A percentile compares a stretch with the other conserved stretches of the same genome.
phyloP scores from a whole-genome alignment of 2,888 invertebrate genomes.

The Drosophila maculinotata region DNA sequence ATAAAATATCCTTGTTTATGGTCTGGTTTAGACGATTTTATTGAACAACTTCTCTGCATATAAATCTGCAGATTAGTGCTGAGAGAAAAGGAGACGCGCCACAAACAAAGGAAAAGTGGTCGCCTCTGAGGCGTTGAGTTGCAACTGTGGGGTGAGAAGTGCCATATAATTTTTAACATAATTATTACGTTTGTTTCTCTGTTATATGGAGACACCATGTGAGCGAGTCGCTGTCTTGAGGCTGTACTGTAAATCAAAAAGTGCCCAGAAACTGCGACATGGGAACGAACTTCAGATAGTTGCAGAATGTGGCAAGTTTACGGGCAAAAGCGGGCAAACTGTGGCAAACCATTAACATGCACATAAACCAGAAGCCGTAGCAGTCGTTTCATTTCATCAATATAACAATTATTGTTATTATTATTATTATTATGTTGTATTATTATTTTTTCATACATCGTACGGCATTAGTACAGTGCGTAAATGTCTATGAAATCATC shows the following conservation, averaged over 20 bases:
- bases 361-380: conserved; percentile 56
- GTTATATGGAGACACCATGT: conserved; percentile 42
- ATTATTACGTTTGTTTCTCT: conserved; percentile 76
- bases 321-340: conserved; percentile 37
- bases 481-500: conserved; percentile 82
- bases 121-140: conserved; percentile 9
- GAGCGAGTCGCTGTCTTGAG: conserved; percentile 23
- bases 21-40: conserved; percentile 82
- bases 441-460: conserved; percentile 72
- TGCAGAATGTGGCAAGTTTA: conserved; percentile 32
- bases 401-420: conserved; percentile 78
- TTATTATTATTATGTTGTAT: conserved; percentile 73
- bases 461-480: conserved; percentile 41
- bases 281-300: conserved; percentile 39
- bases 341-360: conserved; percentile 56
- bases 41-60: conserved; percentile 84
- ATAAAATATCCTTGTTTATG: conserved; percentile 81
- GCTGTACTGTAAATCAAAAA: conserved; percentile 50
- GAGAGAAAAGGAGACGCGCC: conserved; percentile 20
- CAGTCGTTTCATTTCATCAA: conserved; percentile 51
- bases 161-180: conserved; percentile 79
- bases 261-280: conserved; percentile 55
- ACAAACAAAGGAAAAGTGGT: conserved; percentile 34
- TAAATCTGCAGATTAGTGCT: conserved; percentile 83
- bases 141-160: conserved; percentile 70